Percentiles rank a stretch among this genome's conserved stretches.
phyloP scores from a whole-genome alignment of 2,888 invertebrate species.

The Ethmia dodecea region DNA sequence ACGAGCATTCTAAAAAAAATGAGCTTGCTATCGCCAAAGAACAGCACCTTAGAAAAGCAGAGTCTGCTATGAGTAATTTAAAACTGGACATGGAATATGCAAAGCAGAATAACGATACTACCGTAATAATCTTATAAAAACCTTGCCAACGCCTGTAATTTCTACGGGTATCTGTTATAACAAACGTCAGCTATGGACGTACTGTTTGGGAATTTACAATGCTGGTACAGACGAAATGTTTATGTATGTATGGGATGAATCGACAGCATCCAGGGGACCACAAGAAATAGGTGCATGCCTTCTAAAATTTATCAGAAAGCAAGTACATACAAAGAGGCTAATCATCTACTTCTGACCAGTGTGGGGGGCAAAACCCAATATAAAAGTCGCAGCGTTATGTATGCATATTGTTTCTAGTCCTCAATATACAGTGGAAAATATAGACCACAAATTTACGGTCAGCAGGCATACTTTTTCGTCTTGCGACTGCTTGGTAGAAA shows the following conservation, averaged over 20 bases:
- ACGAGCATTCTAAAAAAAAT: neutral
- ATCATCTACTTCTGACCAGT: conserved; percentile 22
- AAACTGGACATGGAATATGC: neutral
- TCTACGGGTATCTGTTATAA: conserved; percentile 25
- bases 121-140: conserved; percentile 21
- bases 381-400: conserved; percentile 22
- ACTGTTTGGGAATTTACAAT: conserved; percentile 18
- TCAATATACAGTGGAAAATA: conserved; percentile 11
- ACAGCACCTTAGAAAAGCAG: neutral
- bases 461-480: conserved; percentile 15
- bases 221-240: conserved; percentile 17
- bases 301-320: conserved; percentile 18
- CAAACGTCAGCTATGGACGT: conserved; percentile 21
- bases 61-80: neutral
- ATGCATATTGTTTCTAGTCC: conserved; percentile 11
- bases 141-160: conserved; percentile 17
- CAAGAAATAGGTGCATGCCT: conserved; percentile 26
- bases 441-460: conserved; percentile 16
- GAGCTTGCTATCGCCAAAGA: neutral
- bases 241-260: conserved; percentile 24
- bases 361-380: conserved; percentile 25
- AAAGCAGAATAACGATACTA: conserved; percentile 6
- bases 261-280: conserved; percentile 23
- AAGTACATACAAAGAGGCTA: conserved; percentile 18
- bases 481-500: conserved; percentile 5